Percentiles rank a stretch among this genome's conserved stretches.
These are phyloP conservation scores for Ormyrus nitidulus DNA, from an alignment of 2,888 invertebrate species.

Conservation along the genomic window DNA sequence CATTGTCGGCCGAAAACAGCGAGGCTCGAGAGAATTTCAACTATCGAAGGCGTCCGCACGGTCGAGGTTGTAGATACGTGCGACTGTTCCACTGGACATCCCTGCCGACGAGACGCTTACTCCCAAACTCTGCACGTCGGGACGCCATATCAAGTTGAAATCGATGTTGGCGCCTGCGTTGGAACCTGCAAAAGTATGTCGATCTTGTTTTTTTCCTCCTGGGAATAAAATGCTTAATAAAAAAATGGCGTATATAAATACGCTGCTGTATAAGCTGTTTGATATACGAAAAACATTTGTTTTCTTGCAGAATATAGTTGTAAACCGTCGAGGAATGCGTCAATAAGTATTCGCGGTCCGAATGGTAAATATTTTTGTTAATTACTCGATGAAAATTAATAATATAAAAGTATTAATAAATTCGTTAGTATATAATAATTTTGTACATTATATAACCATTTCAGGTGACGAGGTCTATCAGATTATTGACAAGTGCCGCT, in stretches of 20 bases:
- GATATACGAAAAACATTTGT: too few relatives aligned
- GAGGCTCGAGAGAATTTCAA: conserved; percentile 72
- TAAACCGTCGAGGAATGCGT: conserved; percentile 71
- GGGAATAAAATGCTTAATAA: not conserved
- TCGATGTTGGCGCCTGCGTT: conserved; percentile 74
- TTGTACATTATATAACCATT: conserved; percentile 16
- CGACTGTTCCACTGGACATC: conserved; percentile 68
- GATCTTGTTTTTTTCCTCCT: not conserved
- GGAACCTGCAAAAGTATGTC: conserved; percentile 72
- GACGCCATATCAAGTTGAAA: conserved; percentile 72
- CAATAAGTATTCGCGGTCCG: conserved; percentile 72
- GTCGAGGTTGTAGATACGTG: conserved; percentile 72
- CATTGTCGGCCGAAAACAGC: conserved; percentile 71
- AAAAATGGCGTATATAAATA: not conserved
- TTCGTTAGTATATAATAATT: not conserved
- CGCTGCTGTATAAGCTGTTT: not conserved
- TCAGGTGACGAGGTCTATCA: conserved; percentile 72
- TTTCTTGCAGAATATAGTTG: conserved; percentile 67
- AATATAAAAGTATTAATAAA: not conserved
- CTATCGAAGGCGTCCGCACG: conserved; percentile 71
- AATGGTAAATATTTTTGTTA: conserved; percentile 67
- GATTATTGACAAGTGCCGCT: conserved; percentile 75
- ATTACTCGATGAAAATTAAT: not conserved
- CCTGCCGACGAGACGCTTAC: conserved; percentile 70
- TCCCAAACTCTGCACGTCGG: conserved; percentile 71